Conservation (phyloP, 2,797 vertebrate genomes). For the Paguma larvata region DNA sequence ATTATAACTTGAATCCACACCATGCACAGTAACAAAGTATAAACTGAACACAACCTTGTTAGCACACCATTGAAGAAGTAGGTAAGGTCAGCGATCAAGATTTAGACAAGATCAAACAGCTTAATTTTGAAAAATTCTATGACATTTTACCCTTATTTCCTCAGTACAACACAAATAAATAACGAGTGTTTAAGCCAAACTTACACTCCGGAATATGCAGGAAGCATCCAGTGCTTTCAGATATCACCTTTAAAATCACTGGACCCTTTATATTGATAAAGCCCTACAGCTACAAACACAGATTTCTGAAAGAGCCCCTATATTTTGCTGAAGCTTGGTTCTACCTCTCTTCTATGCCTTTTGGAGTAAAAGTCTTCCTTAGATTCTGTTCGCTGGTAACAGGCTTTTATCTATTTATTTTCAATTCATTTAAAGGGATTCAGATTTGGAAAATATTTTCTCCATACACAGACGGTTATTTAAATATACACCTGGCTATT, state of each 20-base stretch:
- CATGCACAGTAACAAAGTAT: background rate
- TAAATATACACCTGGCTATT: background rate
- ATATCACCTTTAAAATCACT: background rate
- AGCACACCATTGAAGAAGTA: background rate
- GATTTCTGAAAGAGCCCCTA: background rate
- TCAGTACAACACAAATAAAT: slow-evolving; percentile 22
- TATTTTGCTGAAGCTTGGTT: background rate
- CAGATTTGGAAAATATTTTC: slow-evolving; percentile 12
- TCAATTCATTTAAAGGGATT: background rate
- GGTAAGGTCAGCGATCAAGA: background rate
- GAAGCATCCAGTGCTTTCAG: background rate
- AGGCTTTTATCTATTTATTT: background rate
- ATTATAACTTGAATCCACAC: background rate
- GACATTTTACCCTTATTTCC: slow-evolving; percentile 26
- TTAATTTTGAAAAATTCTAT: slow-evolving; percentile 25
- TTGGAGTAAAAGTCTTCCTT: background rate
- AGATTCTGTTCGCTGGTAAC: background rate
- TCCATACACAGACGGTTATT: slow-evolving; percentile 14
- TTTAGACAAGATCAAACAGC: background rate
- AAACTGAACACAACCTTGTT: background rate
- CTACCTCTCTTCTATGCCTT: background rate
- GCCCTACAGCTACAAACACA: background rate
- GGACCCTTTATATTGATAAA: background rate
- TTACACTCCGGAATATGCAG: background rate
- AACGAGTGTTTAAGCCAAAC: background rate